These are phyloP conservation scores for Noctilio leporinus DNA, from an alignment of 2,113 vertebrate genomes.

Conservation along the genomic window DNA sequence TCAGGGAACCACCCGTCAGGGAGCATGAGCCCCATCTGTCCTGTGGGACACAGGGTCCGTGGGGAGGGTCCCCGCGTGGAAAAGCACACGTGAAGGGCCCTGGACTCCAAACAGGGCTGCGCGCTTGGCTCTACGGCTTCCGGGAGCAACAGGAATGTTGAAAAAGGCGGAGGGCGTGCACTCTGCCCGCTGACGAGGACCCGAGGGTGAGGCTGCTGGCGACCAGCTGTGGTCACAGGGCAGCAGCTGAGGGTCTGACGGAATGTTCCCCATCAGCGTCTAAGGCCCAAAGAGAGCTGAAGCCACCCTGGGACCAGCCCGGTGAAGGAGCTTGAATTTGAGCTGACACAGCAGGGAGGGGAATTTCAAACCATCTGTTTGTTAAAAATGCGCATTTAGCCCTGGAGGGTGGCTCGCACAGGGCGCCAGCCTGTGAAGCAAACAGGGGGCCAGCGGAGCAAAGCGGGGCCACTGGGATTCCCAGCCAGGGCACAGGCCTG, in stretches of 20 bases:
- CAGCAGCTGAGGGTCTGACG: neutral
- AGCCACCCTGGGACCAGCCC: no score
- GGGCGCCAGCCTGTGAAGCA: no score
- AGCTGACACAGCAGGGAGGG: rapidly evolving
- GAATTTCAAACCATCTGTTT: neutral
- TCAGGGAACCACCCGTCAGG: no score
- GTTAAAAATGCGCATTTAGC: neutral
- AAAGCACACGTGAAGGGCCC: neutral
- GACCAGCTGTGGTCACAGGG: no score
- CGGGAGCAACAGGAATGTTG: neutral
- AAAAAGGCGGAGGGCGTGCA: no score
- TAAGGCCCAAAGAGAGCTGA: no score
- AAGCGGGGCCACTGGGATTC: no score
- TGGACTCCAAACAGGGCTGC: neutral
- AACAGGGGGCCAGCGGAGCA: no score
- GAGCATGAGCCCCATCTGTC: rapidly evolving
- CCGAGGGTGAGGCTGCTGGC: no score
- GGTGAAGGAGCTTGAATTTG: neutral
- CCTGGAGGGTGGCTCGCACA: no score
- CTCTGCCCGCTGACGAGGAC: rapidly evolving
- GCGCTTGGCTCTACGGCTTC: neutral
- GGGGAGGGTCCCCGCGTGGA: neutral
- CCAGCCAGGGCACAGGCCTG: no score
- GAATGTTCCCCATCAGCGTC: rapidly evolving
- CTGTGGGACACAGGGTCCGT: neutral